Evolutionary conservation across 64 coral and sea anemone species (phyloP), one percentile per base, ranked within the genome.

Genomic region (Anthopleura sola): DNA sequence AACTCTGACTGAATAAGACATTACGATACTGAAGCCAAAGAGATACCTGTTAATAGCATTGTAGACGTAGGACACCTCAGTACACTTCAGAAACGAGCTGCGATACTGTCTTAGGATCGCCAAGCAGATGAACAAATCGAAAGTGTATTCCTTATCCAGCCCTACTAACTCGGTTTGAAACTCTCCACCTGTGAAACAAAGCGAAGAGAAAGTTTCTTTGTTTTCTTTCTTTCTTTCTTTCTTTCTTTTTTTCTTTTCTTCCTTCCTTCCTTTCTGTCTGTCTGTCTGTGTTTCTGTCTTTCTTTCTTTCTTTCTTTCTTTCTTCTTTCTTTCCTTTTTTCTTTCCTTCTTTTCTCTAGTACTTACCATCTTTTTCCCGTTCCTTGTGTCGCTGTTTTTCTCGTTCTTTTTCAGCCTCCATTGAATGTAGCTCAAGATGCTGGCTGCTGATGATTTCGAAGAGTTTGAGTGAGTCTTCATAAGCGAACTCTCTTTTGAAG

Each of bases 371-470:
- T 74, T 68, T 99, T 80, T 99, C 90, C 7, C 90, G 44, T 58
- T 94, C 90, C 78, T 90, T 85, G 19, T 86, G 86, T 10, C 97
- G 78, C 50, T 94, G 87, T 75, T 91, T 91, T 28, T 91, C 87
- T 48, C 97, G 90, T 36, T 94, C 97, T 51, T 79, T 92, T 39
- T 91, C 97, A 37, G 90, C 97, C n/a, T 99, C 97, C 50, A 95
- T 58, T 6, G 97, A 99, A 16, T 82, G 87, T 36, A 94, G 78
- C 60, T 99, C 97, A 8, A 99, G 89, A 29, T 99, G 92, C 3
- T 99, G 97, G 47, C 97, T 99, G 58, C 97, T 99, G 0, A 99
- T 87, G 37, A 99, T 99, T 48, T 99, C 97, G 85, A 99, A 99
- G 16, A 99, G 68, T 82, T 90, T 99, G 3, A 99, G 83, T 23